Conservation (phyloP, 2,888 invertebrate genomes). For the Trachelus iudaicus region DNA sequence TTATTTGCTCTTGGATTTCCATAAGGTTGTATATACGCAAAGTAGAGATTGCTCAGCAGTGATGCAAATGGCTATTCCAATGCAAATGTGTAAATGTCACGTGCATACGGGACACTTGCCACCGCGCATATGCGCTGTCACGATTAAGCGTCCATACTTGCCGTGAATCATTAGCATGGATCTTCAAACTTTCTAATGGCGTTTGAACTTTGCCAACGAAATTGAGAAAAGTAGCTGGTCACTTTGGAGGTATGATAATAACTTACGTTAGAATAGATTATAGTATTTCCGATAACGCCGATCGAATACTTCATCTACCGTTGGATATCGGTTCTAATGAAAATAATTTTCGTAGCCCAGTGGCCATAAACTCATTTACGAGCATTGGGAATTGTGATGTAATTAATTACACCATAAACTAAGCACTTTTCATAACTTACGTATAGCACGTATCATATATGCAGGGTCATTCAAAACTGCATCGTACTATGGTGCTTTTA, state of each 20-base stretch:
- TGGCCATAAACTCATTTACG: not conserved
- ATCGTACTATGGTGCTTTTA: not conserved
- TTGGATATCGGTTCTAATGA: not conserved
- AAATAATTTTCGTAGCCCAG: not conserved
- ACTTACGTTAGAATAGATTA: not conserved
- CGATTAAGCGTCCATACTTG: not conserved
- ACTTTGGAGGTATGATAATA: not conserved
- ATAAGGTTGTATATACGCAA: conserved; percentile 30
- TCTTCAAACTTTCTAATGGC: not conserved
- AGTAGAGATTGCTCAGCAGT: conserved; percentile 27
- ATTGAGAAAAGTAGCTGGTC: not conserved
- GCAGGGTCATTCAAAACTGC: not conserved
- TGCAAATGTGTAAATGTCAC: conserved; percentile 33
- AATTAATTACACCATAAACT: not conserved
- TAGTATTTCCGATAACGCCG: not conserved
- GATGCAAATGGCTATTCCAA: conserved; percentile 42
- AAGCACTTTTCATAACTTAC: not conserved
- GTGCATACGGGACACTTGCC: conserved; percentile 16
- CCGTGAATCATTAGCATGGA: not conserved
- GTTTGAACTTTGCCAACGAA: not conserved
- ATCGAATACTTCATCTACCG: not conserved
- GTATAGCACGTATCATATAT: not conserved
- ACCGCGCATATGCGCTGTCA: not conserved
- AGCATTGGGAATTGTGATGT: not conserved
- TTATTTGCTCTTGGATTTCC: conserved; percentile 35